Percentiles rank a stretch among this genome's conserved stretches.
Conservation (phyloP, 1,140 invertebrate genomes). For the Dreissena polymorpha region DNA sequence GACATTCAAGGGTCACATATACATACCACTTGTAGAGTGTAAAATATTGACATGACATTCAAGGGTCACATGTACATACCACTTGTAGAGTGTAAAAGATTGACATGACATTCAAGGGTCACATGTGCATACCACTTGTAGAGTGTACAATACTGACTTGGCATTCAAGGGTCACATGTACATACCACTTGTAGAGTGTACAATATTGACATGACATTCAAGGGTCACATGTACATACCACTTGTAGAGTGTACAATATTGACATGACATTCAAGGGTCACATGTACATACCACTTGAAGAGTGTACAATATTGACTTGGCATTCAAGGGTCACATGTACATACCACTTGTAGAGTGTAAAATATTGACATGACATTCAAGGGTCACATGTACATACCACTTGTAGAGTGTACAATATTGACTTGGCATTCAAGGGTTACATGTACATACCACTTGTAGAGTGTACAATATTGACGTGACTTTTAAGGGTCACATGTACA, state of each 20-base stretch:
- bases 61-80: slow-evolving; percentile 59
- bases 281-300: slow-evolving; percentile 71
- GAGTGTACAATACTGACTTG: slow-evolving; percentile 50
- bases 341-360: slow-evolving; percentile 75
- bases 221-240: slow-evolving; percentile 63
- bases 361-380: too few relatives aligned
- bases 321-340: slow-evolving; percentile 28
- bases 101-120: not conserved
- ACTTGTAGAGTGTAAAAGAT: slow-evolving; percentile 73
- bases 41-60: too few relatives aligned
- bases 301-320: slow-evolving; percentile 47
- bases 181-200: slow-evolving; percentile 75
- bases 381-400: slow-evolving; percentile 65
- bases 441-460: slow-evolving; percentile 72
- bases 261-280: not conserved
- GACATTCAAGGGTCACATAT: not conserved
- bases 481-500: slow-evolving; percentile 39
- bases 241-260: slow-evolving; percentile 70
- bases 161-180: not conserved
- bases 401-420: slow-evolving; percentile 67
- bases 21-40: slow-evolving; percentile 75
- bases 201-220: too few relatives aligned
- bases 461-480: slow-evolving; percentile 44
- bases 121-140: slow-evolving; percentile 70
- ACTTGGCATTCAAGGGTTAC: not conserved